A percentile compares a stretch with the other conserved stretches of the same genome.
phyloP scores from a whole-genome alignment of 2,113 vertebrate species.

The Marmota flaviventris region DNA sequence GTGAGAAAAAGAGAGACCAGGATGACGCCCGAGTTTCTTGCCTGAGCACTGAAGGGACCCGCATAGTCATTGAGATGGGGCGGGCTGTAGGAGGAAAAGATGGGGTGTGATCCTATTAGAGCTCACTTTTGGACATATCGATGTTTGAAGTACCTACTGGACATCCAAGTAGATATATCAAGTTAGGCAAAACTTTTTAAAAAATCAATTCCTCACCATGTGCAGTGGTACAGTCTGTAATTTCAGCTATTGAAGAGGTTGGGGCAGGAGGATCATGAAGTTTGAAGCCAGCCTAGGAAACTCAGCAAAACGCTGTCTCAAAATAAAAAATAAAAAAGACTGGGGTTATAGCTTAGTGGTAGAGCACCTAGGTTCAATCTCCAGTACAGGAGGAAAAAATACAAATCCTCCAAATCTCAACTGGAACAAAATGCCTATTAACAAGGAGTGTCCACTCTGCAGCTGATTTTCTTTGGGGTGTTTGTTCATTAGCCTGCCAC shows the following conservation, averaged over 20 bases:
- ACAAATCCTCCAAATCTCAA: background rate
- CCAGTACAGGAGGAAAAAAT: background rate
- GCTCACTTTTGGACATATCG: background rate
- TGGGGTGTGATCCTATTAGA: background rate
- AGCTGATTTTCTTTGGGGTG: background rate
- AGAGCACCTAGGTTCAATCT: background rate
- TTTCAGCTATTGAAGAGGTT: background rate
- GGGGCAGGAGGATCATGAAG: background rate
- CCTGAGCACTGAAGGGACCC: background rate
- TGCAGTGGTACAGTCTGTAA: background rate
- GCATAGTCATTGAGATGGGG: fast-evolving
- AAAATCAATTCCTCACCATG: background rate
- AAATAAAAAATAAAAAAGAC: background rate
- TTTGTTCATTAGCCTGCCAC: too few species aligned
- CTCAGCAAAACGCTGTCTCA: background rate
- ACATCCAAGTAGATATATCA: background rate
- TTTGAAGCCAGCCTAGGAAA: background rate
- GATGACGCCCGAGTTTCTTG: background rate
- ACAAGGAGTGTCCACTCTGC: background rate
- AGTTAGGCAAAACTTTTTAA: background rate
- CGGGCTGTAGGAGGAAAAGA: background rate
- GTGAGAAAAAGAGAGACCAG: background rate
- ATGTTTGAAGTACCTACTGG: background rate
- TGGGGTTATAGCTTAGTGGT: background rate
- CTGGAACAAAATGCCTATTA: background rate